A percentile compares a stretch with the other conserved stretches of the same genome.
phyloP scores from a whole-genome alignment of 1,140 invertebrate species.

The Coelopa frigida region DNA sequence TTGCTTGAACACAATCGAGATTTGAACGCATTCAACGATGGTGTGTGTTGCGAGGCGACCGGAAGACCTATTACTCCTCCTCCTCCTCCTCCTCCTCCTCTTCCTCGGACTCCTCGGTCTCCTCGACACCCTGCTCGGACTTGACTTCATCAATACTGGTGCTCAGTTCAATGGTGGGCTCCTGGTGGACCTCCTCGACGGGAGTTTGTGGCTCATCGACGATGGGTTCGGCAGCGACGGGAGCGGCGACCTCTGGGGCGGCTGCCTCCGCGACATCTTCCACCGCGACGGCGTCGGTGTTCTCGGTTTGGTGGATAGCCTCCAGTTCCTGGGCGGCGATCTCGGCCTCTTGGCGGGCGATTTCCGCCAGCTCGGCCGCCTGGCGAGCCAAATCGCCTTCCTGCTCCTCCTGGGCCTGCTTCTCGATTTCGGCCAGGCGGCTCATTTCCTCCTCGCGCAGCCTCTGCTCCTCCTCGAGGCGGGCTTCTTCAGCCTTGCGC shows the following conservation, averaged over 20 bases:
- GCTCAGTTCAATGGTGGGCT: constrained; percentile 29
- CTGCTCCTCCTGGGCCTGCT: constrained; percentile 52
- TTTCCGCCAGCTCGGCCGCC: constrained; percentile 52
- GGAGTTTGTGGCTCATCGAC: constrained; percentile 36
- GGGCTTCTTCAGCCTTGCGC: constrained; percentile 49
- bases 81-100: constrained; percentile 8
- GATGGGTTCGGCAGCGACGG: constrained; percentile 29
- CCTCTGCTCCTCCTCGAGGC: constrained; percentile 53
- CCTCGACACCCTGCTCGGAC: constrained; percentile 12
- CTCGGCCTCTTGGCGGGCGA: constrained; percentile 52
- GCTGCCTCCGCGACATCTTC: constrained; percentile 11
- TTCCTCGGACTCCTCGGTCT: constrained; percentile 18
- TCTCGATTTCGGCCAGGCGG: constrained; percentile 50
- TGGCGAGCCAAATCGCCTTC: constrained; percentile 54
- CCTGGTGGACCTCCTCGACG: constrained; percentile 25
- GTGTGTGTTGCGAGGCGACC: background rate
- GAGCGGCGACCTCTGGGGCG: constrained; percentile 16
- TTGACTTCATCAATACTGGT: constrained; percentile 20
- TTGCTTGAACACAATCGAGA: constrained; percentile 6
- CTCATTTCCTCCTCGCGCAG: constrained; percentile 50
- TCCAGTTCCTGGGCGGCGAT: constrained; percentile 47
- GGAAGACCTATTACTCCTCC: constrained; percentile 8
- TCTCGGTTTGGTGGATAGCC: constrained; percentile 31
- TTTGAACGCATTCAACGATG: background rate
- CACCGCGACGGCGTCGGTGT: constrained; percentile 17